Evolutionary conservation across 2,797 vertebrate genomes (phyloP).

Genomic region (Danio kyathit): DNA sequence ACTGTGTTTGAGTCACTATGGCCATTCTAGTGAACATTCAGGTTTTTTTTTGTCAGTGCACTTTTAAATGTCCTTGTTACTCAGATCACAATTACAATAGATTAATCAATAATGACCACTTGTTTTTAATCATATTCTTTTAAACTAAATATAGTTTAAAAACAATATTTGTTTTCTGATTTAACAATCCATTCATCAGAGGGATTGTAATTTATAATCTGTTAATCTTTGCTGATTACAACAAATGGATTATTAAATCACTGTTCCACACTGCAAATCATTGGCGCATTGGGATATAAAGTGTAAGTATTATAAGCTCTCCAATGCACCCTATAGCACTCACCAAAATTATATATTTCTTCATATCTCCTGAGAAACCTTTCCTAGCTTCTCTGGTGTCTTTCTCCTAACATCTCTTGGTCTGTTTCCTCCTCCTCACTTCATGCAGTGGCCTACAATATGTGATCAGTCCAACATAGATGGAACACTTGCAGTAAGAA

Average conservation of each 20-base stretch:
- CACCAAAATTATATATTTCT: neutral
- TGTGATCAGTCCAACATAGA: slow-evolving; percentile 29
- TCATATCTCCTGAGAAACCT: neutral
- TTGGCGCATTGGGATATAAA: neutral
- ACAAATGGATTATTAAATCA: neutral
- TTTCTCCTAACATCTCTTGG: neutral
- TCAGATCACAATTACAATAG: neutral
- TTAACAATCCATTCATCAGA: too few species aligned
- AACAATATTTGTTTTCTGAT: too few species aligned
- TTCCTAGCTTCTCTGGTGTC: neutral
- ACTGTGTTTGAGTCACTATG: neutral
- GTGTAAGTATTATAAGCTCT: neutral
- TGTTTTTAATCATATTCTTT: too few species aligned
- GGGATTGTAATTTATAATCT: neutral
- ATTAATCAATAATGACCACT: too few species aligned
- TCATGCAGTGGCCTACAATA: neutral
- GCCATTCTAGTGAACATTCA: neutral
- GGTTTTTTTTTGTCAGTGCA: neutral
- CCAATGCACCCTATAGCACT: neutral
- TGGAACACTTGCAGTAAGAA: slow-evolving; percentile 11
- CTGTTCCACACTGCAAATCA: neutral
- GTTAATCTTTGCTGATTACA: neutral
- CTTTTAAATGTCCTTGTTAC: neutral
- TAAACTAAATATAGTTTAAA: too few species aligned
- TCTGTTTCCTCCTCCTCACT: slow-evolving; percentile 8